Evolutionary conservation across 2,888 invertebrate genomes (phyloP).

Genomic region (Furcula furcula): DNA sequence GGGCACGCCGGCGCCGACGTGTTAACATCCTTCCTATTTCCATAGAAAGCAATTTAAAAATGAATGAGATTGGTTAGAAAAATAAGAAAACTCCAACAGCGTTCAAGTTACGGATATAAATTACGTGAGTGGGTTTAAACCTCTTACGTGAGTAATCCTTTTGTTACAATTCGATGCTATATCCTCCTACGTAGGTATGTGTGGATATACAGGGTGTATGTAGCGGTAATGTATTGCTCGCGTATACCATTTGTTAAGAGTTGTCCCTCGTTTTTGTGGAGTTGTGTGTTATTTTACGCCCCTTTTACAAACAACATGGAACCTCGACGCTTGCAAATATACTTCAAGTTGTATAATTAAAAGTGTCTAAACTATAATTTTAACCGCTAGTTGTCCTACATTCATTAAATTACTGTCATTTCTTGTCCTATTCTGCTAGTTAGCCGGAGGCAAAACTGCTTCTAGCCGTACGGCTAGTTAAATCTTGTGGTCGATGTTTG

Average conservation of each 20-base stretch:
- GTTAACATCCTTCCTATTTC: constrained; percentile 50
- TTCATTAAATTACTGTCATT: too few species aligned
- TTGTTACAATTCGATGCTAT: constrained; percentile 48
- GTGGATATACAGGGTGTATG: constrained; percentile 41
- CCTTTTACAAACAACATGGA: constrained; percentile 27
- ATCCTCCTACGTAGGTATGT: constrained; percentile 29
- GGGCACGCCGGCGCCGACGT: constrained; percentile 27
- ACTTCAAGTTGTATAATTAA: constrained; percentile 7
- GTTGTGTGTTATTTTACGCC: constrained; percentile 14
- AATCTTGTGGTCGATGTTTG: too few species aligned
- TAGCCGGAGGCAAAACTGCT: too few species aligned
- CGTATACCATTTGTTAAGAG: constrained; percentile 32
- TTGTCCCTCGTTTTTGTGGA: constrained; percentile 39
- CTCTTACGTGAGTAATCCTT: constrained; percentile 55
- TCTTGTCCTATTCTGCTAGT: too few species aligned
- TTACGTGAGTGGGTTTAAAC: constrained; percentile 49
- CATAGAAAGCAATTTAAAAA: constrained; percentile 52
- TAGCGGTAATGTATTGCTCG: constrained; percentile 42
- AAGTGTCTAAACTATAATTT: too few species aligned
- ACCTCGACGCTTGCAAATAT: constrained; percentile 30
- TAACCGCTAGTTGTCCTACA: too few species aligned
- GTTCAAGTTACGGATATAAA: constrained; percentile 44
- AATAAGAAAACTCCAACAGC: constrained; percentile 39
- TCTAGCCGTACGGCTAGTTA: too few species aligned
- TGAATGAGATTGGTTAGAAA: constrained; percentile 36